Conservation (phyloP, 2,888 invertebrate species). For the Ptychoptera albimana region DNA sequence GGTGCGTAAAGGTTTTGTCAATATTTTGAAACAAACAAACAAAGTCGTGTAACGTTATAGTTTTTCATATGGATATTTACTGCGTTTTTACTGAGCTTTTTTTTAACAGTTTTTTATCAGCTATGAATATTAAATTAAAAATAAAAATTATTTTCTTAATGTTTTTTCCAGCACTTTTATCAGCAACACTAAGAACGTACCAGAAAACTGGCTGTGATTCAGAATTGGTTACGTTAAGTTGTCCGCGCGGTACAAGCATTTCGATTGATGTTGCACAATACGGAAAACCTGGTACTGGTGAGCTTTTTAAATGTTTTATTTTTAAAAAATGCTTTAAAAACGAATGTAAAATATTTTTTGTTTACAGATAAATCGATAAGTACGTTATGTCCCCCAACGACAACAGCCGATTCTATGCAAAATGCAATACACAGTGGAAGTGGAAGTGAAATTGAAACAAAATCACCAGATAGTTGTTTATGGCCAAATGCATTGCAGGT, state of each 20-base stretch:
- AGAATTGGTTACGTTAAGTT: constrained; percentile 70
- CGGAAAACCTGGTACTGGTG: constrained; percentile 28
- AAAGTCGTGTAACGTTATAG: too few relatives aligned
- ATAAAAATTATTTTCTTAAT: constrained; percentile 11
- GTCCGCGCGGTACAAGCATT: constrained; percentile 87
- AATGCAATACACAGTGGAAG: constrained; percentile 8
- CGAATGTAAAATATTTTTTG: too few relatives aligned
- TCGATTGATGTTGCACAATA: constrained; percentile 81
- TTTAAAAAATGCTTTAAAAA: too few relatives aligned
- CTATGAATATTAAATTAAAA: too few relatives aligned
- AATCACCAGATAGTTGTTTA: constrained; percentile 36
- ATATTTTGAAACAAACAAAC: too few relatives aligned
- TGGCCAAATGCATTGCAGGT: constrained; percentile 71
- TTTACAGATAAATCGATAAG: not conserved
- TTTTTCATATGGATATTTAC: too few relatives aligned
- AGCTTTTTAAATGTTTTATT: constrained; percentile 12
- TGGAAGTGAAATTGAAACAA: constrained; percentile 36
- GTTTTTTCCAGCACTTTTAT: constrained; percentile 59
- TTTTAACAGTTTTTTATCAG: too few relatives aligned
- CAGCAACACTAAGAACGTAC: constrained; percentile 80
- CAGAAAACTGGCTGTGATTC: constrained; percentile 86
- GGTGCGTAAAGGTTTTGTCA: too few relatives aligned
- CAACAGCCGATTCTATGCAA: constrained; percentile 13
- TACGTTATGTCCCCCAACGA: constrained; percentile 8
- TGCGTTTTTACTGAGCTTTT: too few relatives aligned